Conservation (phyloP, 2,113 vertebrate genomes). For the Panthera leo region DNA sequence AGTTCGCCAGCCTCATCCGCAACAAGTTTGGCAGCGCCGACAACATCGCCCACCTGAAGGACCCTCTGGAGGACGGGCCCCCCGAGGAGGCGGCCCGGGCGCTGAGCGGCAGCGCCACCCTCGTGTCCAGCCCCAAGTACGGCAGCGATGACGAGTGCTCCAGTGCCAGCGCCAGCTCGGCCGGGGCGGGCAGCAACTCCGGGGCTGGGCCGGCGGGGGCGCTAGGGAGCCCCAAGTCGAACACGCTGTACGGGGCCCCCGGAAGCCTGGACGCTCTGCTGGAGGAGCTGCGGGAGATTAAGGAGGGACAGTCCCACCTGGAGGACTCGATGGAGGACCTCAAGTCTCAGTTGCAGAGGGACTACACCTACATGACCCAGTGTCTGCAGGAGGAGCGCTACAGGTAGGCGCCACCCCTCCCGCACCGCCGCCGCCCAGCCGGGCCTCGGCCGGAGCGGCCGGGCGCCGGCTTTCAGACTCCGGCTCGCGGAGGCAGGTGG, state of each 20-base stretch:
- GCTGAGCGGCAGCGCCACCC: constrained; percentile 95
- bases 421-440: accelerated
- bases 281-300: constrained; percentile 96
- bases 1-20: constrained; percentile 97
- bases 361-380: constrained; percentile 99
- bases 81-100: constrained; percentile 91
- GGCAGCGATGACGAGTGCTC: constrained; percentile 98
- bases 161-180: constrained; percentile 94
- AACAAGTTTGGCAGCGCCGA: constrained; percentile 99
- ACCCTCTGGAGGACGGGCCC: constrained; percentile 92
- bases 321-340: constrained; percentile 98
- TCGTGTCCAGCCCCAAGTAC: constrained; percentile 98
- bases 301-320: constrained; percentile 94
- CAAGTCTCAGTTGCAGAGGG: constrained; percentile 95
- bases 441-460: no score
- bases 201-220: constrained; percentile 81
- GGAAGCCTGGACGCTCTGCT: constrained; percentile 93
- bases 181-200: constrained; percentile 92
- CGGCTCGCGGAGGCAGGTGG: accelerated
- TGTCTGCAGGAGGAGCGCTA: constrained; percentile 97
- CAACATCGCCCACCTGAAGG: constrained; percentile 98
- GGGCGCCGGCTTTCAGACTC: not conserved
- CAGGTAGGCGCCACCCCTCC: constrained; percentile 83
- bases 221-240: constrained; percentile 94
- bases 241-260: constrained; percentile 90